Base-by-base conservation (phyloP, 2,797 vertebrate species). In the Gymnopithys bicolor region DNA sequence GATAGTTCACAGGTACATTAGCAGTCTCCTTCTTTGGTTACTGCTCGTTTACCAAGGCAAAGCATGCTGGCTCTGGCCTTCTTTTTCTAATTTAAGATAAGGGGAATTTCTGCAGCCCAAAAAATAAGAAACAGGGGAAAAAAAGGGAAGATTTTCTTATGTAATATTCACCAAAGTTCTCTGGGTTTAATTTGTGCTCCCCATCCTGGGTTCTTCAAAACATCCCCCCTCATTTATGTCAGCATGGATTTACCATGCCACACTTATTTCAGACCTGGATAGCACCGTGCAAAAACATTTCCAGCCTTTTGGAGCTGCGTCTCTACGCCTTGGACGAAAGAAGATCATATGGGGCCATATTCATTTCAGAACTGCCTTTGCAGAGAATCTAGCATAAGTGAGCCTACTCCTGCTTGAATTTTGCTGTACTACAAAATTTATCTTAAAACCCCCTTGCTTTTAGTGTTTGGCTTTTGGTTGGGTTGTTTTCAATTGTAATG, bases 151-250 rank as follows among this genome's bases (percentile, higher is more conserved):
- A 63, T 88, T 79, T 91, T 84, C 73, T 86, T 93, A 76, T 91
- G 85, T 69, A 86, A 93, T 63, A 39, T 41, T 82, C 56, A 88
- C 25, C 77, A 87, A 82, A 51, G 41, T 74, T 56, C 64, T 95
- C 89, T 92, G 91, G 60, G 94, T 97, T 94, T 91, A 81, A 95
- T 95, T 94, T 95, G 85, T 75, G 58, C 60, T 96, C 41, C 46
- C 60, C 70, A 35, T 64, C 67, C 64, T 58, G 82, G 33, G 55
- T 53, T 90, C 93, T 95, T 94, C 87, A 84, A 84, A 96, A 96
- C 94, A 96, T 93, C 94, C 96, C 91, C 82, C 68, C 49, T 87
- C 67, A 80, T 95, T 94, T 76, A 94, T 41, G 74, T 97, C 95
- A 96, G 83, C 49, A 11, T 19, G 70, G 91, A 94, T 94, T 90